Evolutionary conservation across 2,113 vertebrate species (phyloP), one percentile per base, ranked within the genome.

Genomic region (Rana temporaria): DNA sequence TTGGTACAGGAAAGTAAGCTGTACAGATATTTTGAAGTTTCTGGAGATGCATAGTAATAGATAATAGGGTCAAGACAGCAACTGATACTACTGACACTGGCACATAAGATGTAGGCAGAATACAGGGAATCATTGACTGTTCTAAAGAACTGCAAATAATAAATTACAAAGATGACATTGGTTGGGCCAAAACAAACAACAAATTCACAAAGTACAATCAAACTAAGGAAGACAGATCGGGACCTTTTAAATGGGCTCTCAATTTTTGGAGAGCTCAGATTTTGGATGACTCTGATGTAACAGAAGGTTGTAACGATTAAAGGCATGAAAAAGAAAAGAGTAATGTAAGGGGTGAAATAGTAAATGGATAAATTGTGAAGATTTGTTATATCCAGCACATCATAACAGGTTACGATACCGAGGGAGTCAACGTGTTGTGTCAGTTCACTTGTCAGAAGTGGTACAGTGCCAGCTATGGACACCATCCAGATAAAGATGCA

Each of bases 21-120:
- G n/a, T 87, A 87, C 84, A 97, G 89, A 86, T 96, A 91, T 63
- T 89, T 95, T 92, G 95, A 94, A 89, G 96, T 97, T 86, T 95
- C 94, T 1, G 96, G 97, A 53, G 97, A 98, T 24, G 95, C 96
- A 0, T 96, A 98, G 85, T 98, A 99, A 86, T 98, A 99, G 84
- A 99, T 89, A 80, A 98, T 79, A 0, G 97, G 98, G 72, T 99
- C 98, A 63, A 99, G 85, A 82, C 96, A 97, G 86, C 96, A 98
- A 91, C 93, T 98, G 42, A 98, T 0, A 62, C 95, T 98, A 85
- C 97, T 95, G n/a, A 96, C 59, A 19, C 96, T 97, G 88, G 92
- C 90, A 78, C 94, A 94, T 8, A 98, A 88, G 26, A 99, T 90
- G 85, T 98, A 98, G 0, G 91, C 95, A 57, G 92, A 94, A 87